These are phyloP conservation scores for Bombus sylvicola DNA, from an alignment of 1,140 invertebrate species.

Conservation along the genomic window DNA sequence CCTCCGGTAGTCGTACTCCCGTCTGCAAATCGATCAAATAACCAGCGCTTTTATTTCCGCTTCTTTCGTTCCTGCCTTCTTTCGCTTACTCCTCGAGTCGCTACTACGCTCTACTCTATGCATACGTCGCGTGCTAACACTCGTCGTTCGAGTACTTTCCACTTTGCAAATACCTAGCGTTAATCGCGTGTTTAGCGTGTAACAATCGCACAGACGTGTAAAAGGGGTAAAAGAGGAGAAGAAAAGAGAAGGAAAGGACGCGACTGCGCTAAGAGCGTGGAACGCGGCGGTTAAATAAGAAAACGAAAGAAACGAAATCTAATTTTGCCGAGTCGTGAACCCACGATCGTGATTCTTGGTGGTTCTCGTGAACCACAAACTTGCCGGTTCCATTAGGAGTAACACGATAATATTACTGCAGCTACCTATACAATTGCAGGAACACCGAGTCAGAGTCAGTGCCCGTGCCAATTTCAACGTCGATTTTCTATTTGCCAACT, in stretches of 20 bases:
- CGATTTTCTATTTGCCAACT: not conserved
- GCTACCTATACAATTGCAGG: no score
- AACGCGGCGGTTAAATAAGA: no score
- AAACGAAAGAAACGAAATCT: no score
- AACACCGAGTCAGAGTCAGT: no score
- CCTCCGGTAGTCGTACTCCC: conserved; percentile 87
- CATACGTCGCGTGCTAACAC: not conserved
- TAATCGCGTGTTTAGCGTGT: no score
- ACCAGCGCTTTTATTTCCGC: not conserved
- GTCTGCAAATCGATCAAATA: conserved; percentile 84
- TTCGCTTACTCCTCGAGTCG: not conserved
- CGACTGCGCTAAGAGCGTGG: no score
- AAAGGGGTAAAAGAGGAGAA: no score
- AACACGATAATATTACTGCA: not conserved
- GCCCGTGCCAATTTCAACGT: not conserved
- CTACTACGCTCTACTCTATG: no score
- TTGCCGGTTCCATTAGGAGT: conserved; percentile 16
- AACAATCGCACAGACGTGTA: no score
- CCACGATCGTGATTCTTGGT: not conserved
- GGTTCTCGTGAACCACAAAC: conserved; percentile 1
- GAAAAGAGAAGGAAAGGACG: not conserved
- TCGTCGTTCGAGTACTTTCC: not conserved
- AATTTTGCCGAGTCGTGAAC: not conserved
- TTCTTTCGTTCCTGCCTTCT: not conserved
- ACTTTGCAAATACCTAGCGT: no score